Evolutionary conservation across 1,140 invertebrate genomes (phyloP).

Genomic region (Protaetia brevitarsis): DNA sequence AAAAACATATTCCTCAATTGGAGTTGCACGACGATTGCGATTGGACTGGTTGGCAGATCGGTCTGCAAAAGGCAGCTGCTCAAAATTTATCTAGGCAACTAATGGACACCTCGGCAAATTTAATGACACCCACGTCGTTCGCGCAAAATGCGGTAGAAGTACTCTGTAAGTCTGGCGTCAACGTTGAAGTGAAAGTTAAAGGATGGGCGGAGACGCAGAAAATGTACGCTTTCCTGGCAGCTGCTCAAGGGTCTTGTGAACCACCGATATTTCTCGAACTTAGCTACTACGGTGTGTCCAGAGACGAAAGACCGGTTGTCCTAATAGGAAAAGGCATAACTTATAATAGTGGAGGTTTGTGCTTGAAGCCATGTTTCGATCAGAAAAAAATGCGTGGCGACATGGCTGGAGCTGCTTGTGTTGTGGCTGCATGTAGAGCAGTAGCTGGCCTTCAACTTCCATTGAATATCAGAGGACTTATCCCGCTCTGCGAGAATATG

Average conservation of each 20-base stretch:
- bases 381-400: conserved; percentile 65
- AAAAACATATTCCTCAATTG: conserved; percentile 51
- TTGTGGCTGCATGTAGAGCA: conserved; percentile 54
- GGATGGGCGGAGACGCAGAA: conserved; percentile 59
- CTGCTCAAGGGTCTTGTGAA: conserved; percentile 60
- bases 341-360: conserved; percentile 67
- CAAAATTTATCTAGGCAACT: conserved; percentile 62
- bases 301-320: conserved; percentile 49
- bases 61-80: conserved; percentile 56
- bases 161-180: conserved; percentile 50
- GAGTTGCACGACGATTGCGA: conserved; percentile 52
- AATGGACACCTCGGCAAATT: conserved; percentile 65
- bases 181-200: conserved; percentile 53
- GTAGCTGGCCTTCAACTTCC: conserved; percentile 55
- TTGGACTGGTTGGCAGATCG: conserved; percentile 56
- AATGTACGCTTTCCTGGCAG: conserved; percentile 63
- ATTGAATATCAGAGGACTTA: conserved; percentile 56
- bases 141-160: conserved; percentile 52
- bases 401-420: conserved; percentile 67
- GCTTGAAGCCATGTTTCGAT: conserved; percentile 55
- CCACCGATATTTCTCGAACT: conserved; percentile 63
- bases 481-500: conserved; percentile 65
- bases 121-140: conserved; percentile 62
- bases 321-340: conserved; percentile 59
- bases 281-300: conserved; percentile 50